phyloP scores from a whole-genome alignment of 2,888 invertebrate species.

The Trissolcus brochymenae region DNA sequence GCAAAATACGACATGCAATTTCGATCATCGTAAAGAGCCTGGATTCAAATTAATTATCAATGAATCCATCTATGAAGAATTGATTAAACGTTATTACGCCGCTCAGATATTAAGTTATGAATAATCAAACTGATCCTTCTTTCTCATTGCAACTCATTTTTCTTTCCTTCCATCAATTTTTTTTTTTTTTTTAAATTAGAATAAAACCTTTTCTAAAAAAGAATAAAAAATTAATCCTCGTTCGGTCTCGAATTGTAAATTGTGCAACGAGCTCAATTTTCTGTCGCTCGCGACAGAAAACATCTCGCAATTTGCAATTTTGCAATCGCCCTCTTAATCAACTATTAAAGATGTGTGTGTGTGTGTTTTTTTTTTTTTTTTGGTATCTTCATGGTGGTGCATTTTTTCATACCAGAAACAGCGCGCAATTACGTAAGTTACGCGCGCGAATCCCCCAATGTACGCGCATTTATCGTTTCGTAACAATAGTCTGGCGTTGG shows the following conservation, averaged over 20 bases:
- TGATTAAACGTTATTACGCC: neutral
- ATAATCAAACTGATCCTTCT: too few species aligned
- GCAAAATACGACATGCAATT: neutral
- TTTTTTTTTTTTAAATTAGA: too few species aligned
- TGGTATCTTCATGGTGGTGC: neutral
- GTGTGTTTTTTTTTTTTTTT: slow-evolving; percentile 18
- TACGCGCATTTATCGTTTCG: slow-evolving; percentile 60
- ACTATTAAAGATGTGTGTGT: slow-evolving; percentile 26
- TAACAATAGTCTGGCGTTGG: slow-evolving; percentile 51
- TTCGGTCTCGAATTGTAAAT: too few species aligned
- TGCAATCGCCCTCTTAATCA: slow-evolving; percentile 17
- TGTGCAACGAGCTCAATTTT: too few species aligned
- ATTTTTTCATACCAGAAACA: slow-evolving; percentile 8
- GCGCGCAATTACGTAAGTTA: slow-evolving; percentile 26
- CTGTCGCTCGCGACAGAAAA: neutral
- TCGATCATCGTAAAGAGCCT: neutral
- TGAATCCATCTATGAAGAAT: slow-evolving; percentile 3
- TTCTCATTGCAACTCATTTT: too few species aligned
- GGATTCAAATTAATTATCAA: slow-evolving; percentile 2
- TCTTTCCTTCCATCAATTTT: too few species aligned
- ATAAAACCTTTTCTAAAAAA: too few species aligned
- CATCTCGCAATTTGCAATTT: neutral
- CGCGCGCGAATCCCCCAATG: slow-evolving; percentile 46
- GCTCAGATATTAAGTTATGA: neutral
- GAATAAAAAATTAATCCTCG: too few species aligned